Evolutionary conservation across 2,888 invertebrate species (phyloP).

Genomic region (Nasonovia ribisnigri): DNA sequence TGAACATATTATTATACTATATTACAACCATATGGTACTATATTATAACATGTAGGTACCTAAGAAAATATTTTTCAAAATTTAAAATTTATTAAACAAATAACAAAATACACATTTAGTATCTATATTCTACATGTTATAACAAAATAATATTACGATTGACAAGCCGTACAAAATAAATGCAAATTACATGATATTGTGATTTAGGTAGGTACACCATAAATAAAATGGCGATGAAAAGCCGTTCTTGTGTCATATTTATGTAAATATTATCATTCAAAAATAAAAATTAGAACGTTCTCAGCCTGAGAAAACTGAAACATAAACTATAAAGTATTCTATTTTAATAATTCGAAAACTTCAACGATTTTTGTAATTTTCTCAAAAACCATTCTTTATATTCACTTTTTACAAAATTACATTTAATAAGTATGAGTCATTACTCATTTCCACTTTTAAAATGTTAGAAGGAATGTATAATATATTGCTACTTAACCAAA

Average conservation of each 20-base stretch:
- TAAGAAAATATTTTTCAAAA: neutral
- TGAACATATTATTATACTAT: neutral
- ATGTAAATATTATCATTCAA: neutral
- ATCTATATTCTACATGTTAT: neutral
- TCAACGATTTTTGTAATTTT: neutral
- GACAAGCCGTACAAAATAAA: neutral
- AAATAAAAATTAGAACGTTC: neutral
- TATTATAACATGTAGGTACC: neutral
- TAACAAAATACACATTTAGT: neutral
- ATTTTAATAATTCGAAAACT: neutral
- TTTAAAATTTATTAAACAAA: neutral
- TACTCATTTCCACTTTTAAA: neutral
- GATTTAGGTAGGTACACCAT: neutral
- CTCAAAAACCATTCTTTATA: neutral
- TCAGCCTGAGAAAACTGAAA: neutral
- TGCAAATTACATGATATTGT: neutral
- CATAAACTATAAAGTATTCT: neutral
- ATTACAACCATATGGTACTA: neutral
- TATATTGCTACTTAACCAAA: neutral
- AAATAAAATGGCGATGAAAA: neutral
- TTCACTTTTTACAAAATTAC: neutral
- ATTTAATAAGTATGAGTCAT: neutral
- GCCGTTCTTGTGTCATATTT: neutral
- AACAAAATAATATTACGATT: neutral
- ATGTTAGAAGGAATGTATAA: neutral